Evolutionary conservation across 2,888 invertebrate species (phyloP).

Genomic region (Diarsia dahlii): DNA sequence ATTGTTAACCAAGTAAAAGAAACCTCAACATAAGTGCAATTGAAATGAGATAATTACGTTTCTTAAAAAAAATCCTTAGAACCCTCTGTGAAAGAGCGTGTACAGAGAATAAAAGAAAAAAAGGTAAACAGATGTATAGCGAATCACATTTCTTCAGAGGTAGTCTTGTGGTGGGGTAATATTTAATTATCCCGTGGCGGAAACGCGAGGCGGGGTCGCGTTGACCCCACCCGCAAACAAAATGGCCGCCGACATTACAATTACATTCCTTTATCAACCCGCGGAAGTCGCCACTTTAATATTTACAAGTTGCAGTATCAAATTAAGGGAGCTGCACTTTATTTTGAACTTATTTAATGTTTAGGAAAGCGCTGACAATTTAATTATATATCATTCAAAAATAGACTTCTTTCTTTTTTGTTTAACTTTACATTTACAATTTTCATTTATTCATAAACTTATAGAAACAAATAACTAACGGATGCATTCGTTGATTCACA

Average conservation of each 20-base stretch:
- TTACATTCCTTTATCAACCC: slow-evolving; percentile 82
- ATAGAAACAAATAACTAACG: not conserved
- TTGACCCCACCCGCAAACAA: slow-evolving; percentile 89
- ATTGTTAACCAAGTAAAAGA: slow-evolving; percentile 25
- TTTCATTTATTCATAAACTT: not conserved
- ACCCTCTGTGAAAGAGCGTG: slow-evolving; percentile 42
- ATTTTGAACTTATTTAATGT: slow-evolving; percentile 20
- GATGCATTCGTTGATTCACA: slow-evolving; percentile 25
- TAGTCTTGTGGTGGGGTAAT: slow-evolving; percentile 86
- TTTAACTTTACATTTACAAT: not conserved
- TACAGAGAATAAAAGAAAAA: slow-evolving; percentile 66
- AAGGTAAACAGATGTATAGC: slow-evolving; percentile 74
- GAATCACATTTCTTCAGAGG: slow-evolving; percentile 84
- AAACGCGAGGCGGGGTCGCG: slow-evolving; percentile 88
- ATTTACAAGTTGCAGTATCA: slow-evolving; percentile 72
- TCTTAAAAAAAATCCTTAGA: slow-evolving; percentile 38
- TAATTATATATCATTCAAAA: not conserved
- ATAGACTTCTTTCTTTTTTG: not conserved
- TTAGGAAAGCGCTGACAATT: slow-evolving; percentile 20
- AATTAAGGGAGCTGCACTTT: slow-evolving; percentile 61
- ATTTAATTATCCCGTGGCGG: slow-evolving; percentile 89
- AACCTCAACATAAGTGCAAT: slow-evolving; percentile 41
- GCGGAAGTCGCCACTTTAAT: slow-evolving; percentile 79
- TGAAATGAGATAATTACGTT: slow-evolving; percentile 58
- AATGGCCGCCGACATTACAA: slow-evolving; percentile 88